Evolutionary conservation across 2,888 invertebrate genomes (phyloP).

Genomic region (Pheosia gnoma): DNA sequence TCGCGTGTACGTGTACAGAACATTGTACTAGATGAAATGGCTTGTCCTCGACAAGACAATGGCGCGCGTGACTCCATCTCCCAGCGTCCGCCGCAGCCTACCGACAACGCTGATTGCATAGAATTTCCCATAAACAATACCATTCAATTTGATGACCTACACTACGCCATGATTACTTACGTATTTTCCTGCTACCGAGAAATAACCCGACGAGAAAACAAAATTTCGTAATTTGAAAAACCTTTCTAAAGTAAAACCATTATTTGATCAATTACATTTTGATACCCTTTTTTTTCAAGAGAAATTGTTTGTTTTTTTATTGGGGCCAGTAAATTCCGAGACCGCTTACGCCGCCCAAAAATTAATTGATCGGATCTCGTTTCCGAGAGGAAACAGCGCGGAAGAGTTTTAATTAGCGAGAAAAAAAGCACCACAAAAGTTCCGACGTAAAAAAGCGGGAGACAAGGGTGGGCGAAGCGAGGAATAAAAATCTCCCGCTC

Average conservation of each 20-base stretch:
- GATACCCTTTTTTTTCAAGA: slow-evolving; percentile 63
- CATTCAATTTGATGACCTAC: slow-evolving; percentile 48
- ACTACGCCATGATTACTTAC: slow-evolving; percentile 44
- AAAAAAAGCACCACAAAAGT: slow-evolving; percentile 80
- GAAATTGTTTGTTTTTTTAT: slow-evolving; percentile 74
- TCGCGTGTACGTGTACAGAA: slow-evolving; percentile 44
- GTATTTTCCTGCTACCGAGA: slow-evolving; percentile 48
- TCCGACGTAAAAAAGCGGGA: slow-evolving; percentile 81
- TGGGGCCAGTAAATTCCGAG: slow-evolving; percentile 75
- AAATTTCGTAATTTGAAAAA: slow-evolving; percentile 47
- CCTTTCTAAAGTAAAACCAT: slow-evolving; percentile 53
- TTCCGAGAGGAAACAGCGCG: slow-evolving; percentile 81
- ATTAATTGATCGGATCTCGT: slow-evolving; percentile 84
- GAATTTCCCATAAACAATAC: slow-evolving; percentile 55
- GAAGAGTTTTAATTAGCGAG: slow-evolving; percentile 84
- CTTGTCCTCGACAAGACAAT: slow-evolving; percentile 62
- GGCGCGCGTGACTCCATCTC: slow-evolving; percentile 68
- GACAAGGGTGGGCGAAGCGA: slow-evolving; percentile 81
- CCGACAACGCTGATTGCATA: slow-evolving; percentile 49
- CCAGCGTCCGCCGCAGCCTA: slow-evolving; percentile 33
- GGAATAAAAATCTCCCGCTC: slow-evolving; percentile 81
- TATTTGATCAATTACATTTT: slow-evolving; percentile 75
- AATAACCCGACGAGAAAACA: slow-evolving; percentile 44
- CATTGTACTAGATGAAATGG: slow-evolving; percentile 52
- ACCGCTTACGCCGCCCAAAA: slow-evolving; percentile 79